phyloP scores from a whole-genome alignment of 2,797 vertebrate species.

The Argentina silus region DNA sequence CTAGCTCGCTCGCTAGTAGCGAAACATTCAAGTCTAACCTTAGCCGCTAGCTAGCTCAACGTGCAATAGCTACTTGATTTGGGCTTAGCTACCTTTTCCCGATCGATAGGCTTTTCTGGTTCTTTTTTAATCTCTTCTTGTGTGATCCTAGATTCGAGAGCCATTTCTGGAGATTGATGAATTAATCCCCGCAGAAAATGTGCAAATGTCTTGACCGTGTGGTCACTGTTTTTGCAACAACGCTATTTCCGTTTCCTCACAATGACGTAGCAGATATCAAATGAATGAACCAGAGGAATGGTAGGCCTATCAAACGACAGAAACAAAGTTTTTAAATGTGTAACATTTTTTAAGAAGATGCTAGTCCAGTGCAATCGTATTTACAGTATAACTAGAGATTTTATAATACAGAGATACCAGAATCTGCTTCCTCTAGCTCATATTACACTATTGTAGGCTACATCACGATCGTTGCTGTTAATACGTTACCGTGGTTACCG shows the following conservation, averaged over 20 bases:
- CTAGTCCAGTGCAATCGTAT: too few species aligned
- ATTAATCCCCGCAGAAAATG: background rate
- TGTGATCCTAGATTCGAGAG: constrained; percentile 92
- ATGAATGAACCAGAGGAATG: background rate
- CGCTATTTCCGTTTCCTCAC: constrained; percentile 5
- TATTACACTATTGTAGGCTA: too few species aligned
- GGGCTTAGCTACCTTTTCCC: constrained; percentile 87
- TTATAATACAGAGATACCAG: too few species aligned
- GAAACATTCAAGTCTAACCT: background rate
- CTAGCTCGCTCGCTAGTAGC: background rate
- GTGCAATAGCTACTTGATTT: background rate
- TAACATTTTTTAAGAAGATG: too few species aligned
- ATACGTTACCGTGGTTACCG: too few species aligned
- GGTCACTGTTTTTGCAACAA: background rate
- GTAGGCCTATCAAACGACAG: too few species aligned
- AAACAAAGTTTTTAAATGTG: too few species aligned
- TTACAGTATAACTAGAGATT: too few species aligned
- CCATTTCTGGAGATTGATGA: constrained; percentile 74
- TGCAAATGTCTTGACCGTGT: background rate
- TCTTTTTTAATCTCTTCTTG: constrained; percentile 98
- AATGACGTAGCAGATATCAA: background rate
- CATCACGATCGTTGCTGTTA: too few species aligned
- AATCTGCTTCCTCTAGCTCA: too few species aligned
- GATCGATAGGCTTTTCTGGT: constrained; percentile 92
- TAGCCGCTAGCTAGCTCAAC: too few species aligned